Percentiles rank a stretch among this genome's conserved stretches.
phyloP scores from a whole-genome alignment of 2,888 invertebrate genomes.

The Ophioninae sp. region DNA sequence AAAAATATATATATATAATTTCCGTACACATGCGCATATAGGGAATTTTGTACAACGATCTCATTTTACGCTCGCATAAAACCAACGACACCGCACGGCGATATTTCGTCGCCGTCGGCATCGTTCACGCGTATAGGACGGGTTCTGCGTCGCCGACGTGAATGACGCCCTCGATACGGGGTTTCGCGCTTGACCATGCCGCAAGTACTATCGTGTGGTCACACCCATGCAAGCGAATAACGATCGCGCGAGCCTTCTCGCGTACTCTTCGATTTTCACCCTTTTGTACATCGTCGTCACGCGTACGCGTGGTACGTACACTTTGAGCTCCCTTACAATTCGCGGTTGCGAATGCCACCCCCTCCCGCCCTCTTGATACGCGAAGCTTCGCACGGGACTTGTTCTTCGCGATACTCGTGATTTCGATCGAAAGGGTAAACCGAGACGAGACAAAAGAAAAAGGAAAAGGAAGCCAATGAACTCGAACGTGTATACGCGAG shows the following conservation, averaged over 20 bases:
- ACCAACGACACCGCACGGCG: constrained; percentile 39
- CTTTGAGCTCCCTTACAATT: background rate
- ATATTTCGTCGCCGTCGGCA: constrained; percentile 2
- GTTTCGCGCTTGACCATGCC: constrained; percentile 52
- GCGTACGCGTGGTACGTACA: background rate
- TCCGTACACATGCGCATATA: background rate
- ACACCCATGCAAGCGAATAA: constrained; percentile 37
- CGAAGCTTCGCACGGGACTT: too few species aligned
- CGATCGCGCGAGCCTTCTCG: constrained; percentile 19
- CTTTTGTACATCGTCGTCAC: constrained; percentile 34
- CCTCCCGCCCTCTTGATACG: too few species aligned
- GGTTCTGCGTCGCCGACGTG: constrained; percentile 18
- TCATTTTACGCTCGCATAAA: constrained; percentile 61
- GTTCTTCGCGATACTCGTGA: too few species aligned
- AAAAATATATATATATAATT: background rate
- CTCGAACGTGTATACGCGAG: too few species aligned
- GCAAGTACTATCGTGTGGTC: constrained; percentile 41
- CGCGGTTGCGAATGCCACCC: too few species aligned
- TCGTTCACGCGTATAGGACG: constrained; percentile 5
- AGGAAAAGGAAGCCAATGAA: too few species aligned
- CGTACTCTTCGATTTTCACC: constrained; percentile 37
- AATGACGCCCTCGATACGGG: constrained; percentile 37
- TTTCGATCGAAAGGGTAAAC: too few species aligned
- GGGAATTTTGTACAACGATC: constrained; percentile 27
- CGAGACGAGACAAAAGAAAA: too few species aligned